A percentile compares a stretch with the other conserved stretches of the same genome.
Evolutionary conservation across 2,888 invertebrate species (phyloP).

Genomic region (Caenorhabditis plicata): DNA sequence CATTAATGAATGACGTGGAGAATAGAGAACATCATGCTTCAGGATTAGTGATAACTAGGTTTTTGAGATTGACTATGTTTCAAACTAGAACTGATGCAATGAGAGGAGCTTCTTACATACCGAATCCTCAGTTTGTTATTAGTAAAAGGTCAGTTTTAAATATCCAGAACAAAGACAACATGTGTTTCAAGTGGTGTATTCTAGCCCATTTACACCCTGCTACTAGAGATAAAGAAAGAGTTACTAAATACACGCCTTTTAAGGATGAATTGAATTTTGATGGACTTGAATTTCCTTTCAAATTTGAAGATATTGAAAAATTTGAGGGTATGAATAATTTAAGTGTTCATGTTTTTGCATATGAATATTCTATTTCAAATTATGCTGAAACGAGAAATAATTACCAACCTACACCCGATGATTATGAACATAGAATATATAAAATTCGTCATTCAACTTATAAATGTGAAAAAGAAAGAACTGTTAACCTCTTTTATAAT

Average conservation of each 20-base stretch:
- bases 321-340: constrained; percentile 34
- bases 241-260: constrained; percentile 23
- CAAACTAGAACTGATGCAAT: constrained; percentile 11
- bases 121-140: constrained; percentile 6
- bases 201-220: constrained; percentile 14
- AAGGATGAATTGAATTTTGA: constrained; percentile 32
- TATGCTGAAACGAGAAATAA: too few relatives aligned
- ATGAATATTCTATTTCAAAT: too few relatives aligned
- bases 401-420: too few relatives aligned
- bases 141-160: constrained; percentile 6
- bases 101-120: constrained; percentile 7
- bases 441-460: too few relatives aligned
- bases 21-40: constrained; percentile 7
- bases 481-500: constrained; percentile 20
- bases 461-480: constrained; percentile 9
- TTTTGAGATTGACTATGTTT: constrained; percentile 7
- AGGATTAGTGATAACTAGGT: constrained; percentile 6
- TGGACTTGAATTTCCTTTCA: constrained; percentile 24
- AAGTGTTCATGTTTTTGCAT: constrained; percentile 21
- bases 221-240: constrained; percentile 9
- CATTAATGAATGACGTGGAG: constrained; percentile 10
- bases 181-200: constrained; percentile 15
- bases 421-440: too few relatives aligned
- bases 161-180: constrained; percentile 8
- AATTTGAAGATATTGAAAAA: constrained; percentile 23